Base-by-base conservation (phyloP, 53 echinoderm and acorn worm species). In the Crossaster papposus region DNA sequence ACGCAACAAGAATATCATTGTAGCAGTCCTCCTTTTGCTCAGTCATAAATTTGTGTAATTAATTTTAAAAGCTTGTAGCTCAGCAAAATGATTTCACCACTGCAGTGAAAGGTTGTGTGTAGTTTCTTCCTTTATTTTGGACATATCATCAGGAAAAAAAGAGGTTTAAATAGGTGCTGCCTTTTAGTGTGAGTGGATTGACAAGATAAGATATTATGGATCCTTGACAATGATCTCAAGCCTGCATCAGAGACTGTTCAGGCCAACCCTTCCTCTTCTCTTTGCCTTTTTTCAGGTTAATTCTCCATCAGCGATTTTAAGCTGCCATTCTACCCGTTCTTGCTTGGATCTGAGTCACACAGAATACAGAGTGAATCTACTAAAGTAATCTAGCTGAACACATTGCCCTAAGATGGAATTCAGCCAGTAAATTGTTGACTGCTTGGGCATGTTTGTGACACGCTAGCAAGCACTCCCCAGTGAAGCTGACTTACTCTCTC, bases 341-440 rank as follows among this genome's bases (percentile, higher is more conserved):
- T 72, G 85, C 65, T 82, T 82, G 68, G 68, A 82, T 82, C 82
- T 68, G 37, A 85, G 73, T 52, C 78, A 85, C 52, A 72, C 85
- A 20, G 85, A 30, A 72, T 53, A 14, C 68, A 58, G 63, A 70
- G 31, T 85, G 85, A 85, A 51, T 44, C 44, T 44, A 44, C 84
- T 83, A 54, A 82, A 82, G 82, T 44, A 82, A 82, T 82, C 82
- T 68, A 35, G 68, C 65, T 23, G 13, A 7, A 17, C 75, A 13
- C 35, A 50, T 85, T 33, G 52, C 72, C 85, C 85, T 54, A 72
- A 85, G 85, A 73, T 85, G 85, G 85, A 85, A 85, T 72, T 85
- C 85, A 85, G n/a, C 85, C 85, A 85, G 85, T n/a, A 85, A 85
- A 85, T 85, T 85, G 85, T 51, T 72, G 44, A 52, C 85, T 72